A percentile compares a stretch with the other conserved stretches of the same genome.
Evolutionary conservation across 1,140 invertebrate genomes (phyloP).

Genomic region (Scylla paramamosain): DNA sequence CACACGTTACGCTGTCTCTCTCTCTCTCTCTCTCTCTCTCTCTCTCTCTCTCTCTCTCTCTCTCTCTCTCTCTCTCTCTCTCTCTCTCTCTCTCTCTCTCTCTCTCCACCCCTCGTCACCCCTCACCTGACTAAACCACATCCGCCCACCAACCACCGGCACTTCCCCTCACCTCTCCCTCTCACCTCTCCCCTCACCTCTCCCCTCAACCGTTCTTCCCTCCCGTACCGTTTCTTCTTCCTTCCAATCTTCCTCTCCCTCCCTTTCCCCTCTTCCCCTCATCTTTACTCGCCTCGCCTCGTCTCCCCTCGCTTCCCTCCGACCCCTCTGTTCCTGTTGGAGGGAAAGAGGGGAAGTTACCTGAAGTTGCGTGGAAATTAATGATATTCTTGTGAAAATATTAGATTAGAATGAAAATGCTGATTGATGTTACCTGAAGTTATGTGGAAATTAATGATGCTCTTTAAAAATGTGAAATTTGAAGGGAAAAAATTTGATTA

Average conservation of each 20-base stretch:
- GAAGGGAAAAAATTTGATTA: too few relatives aligned
- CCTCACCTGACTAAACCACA: constrained; percentile 11
- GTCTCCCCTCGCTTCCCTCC: not conserved
- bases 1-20: constrained; percentile 33
- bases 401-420: too few relatives aligned
- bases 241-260: not conserved
- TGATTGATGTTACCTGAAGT: too few relatives aligned
- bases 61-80: not conserved
- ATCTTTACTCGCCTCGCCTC: not conserved
- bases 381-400: too few relatives aligned
- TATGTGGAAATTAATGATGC: too few relatives aligned
- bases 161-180: not conserved
- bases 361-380: not conserved
- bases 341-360: not conserved
- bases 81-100: not conserved
- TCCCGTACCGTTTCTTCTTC: not conserved
- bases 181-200: not conserved
- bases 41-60: not conserved
- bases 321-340: not conserved
- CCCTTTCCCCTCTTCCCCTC: not conserved
- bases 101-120: not conserved
- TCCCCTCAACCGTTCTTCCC: not conserved
- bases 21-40: not conserved
- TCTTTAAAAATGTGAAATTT: too few relatives aligned
- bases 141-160: not conserved